phyloP scores from a whole-genome alignment of 2,113 vertebrate species.

The Marmota monax region DNA sequence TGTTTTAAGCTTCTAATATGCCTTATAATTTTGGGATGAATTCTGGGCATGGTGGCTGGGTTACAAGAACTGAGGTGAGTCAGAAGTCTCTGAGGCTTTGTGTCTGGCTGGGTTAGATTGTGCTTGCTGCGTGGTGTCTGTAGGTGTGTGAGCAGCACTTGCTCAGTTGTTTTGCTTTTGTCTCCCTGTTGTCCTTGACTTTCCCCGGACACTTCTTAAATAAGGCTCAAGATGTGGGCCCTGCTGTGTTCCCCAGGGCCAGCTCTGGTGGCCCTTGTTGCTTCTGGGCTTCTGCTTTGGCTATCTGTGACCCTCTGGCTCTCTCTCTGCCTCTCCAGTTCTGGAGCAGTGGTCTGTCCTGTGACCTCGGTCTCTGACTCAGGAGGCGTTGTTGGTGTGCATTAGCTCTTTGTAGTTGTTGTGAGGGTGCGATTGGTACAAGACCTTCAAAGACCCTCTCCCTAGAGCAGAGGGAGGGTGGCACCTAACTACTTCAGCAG shows the following conservation, averaged over 20 bases:
- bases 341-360: not conserved
- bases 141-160: not conserved
- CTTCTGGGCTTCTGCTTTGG: not conserved
- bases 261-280: not conserved
- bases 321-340: not conserved
- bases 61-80: too few species aligned
- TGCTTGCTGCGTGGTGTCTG: not conserved
- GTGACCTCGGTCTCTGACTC: not conserved
- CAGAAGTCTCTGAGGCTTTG: not conserved
- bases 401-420: not conserved
- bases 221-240: not conserved
- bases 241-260: too few species aligned
- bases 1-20: not conserved
- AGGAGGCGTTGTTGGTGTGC: not conserved
- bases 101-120: not conserved
- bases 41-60: not conserved
- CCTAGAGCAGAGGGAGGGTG: not conserved
- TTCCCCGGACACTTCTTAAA: too few species aligned
- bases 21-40: not conserved
- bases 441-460: not conserved
- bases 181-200: not conserved
- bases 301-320: not conserved
- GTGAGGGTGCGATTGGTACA: not conserved
- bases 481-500: not conserved
- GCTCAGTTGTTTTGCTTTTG: not conserved